phyloP scores from a whole-genome alignment of 2,888 invertebrate species.

The Amphipoea lucens region DNA sequence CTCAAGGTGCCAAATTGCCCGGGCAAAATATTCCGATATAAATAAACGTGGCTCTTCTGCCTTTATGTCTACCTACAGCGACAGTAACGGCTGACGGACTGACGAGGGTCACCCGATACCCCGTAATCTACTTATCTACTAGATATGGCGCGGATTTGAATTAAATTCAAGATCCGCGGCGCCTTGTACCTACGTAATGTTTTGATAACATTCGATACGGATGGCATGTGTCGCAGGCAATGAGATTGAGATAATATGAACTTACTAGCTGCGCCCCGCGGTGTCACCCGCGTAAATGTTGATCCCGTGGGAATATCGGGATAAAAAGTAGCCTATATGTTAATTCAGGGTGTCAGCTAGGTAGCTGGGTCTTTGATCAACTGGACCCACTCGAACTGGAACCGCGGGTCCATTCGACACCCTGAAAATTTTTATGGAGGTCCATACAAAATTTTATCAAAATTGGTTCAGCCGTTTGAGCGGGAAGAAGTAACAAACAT shows the following conservation, averaged over 20 bases:
- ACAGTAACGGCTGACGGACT: slow-evolving; percentile 5
- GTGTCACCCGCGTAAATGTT: too few relatives aligned
- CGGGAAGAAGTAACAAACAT: too few relatives aligned
- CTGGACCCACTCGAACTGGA: too few relatives aligned
- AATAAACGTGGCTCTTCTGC: slow-evolving; percentile 35
- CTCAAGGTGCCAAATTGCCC: not conserved
- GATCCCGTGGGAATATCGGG: too few relatives aligned
- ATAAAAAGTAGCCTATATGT: too few relatives aligned
- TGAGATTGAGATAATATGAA: slow-evolving; percentile 15
- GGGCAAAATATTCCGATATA: not conserved
- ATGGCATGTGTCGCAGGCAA: slow-evolving; percentile 6
- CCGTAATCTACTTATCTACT: slow-evolving; percentile 55
- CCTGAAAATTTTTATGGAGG: too few relatives aligned
- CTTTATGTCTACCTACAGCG: not conserved
- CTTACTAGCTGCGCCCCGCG: not conserved
- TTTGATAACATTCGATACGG: slow-evolving; percentile 40
- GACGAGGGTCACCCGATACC: slow-evolving; percentile 59
- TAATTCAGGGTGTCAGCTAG: too few relatives aligned
- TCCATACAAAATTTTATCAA: too few relatives aligned
- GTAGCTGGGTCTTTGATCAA: too few relatives aligned
- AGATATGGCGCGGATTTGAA: slow-evolving; percentile 56
- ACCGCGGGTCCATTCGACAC: too few relatives aligned
- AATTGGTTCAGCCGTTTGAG: too few relatives aligned
- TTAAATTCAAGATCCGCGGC: slow-evolving; percentile 56
- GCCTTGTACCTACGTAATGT: slow-evolving; percentile 47